Evolutionary conservation across 2,113 vertebrate genomes (phyloP).

Genomic region (Rattus rattus): DNA sequence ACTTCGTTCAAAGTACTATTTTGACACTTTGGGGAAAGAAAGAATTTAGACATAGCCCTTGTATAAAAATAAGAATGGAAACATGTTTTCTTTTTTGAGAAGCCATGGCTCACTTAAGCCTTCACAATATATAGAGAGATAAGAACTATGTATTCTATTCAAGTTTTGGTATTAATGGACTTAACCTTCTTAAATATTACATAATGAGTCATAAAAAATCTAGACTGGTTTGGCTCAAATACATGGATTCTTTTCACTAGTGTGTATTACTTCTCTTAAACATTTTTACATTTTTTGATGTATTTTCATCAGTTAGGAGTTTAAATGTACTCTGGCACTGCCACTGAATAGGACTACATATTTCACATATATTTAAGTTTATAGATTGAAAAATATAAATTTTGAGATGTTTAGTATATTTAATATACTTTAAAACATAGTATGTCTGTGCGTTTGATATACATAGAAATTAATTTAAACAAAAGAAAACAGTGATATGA

Average conservation of each 20-base stretch:
- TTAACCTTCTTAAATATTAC: constrained; percentile 41
- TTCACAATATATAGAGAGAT: not conserved
- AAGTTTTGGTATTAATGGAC: not conserved
- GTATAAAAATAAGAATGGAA: constrained; percentile 43
- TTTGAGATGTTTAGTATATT: constrained; percentile 52
- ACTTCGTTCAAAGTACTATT: constrained; percentile 48
- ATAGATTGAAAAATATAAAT: constrained; percentile 51
- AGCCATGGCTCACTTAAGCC: not conserved
- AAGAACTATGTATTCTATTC: not conserved
- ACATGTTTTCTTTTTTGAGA: constrained; percentile 40
- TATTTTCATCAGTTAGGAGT: constrained; percentile 32
- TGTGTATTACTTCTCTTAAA: constrained; percentile 19
- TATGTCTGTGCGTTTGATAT: constrained; percentile 43
- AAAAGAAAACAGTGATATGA: constrained; percentile 57
- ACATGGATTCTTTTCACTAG: constrained; percentile 11
- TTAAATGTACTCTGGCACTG: constrained; percentile 23
- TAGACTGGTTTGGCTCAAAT: not conserved
- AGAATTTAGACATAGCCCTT: constrained; percentile 9
- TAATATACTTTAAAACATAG: constrained; percentile 53
- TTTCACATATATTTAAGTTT: constrained; percentile 52
- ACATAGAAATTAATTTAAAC: constrained; percentile 70
- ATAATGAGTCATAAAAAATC: constrained; percentile 17
- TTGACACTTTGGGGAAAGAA: not conserved
- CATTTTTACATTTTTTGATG: constrained; percentile 22
- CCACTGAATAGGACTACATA: constrained; percentile 46